Evolutionary conservation across 1,140 invertebrate species (phyloP), one percentile per base, ranked within the genome.

Genomic region (Bombyx mandarina): DNA sequence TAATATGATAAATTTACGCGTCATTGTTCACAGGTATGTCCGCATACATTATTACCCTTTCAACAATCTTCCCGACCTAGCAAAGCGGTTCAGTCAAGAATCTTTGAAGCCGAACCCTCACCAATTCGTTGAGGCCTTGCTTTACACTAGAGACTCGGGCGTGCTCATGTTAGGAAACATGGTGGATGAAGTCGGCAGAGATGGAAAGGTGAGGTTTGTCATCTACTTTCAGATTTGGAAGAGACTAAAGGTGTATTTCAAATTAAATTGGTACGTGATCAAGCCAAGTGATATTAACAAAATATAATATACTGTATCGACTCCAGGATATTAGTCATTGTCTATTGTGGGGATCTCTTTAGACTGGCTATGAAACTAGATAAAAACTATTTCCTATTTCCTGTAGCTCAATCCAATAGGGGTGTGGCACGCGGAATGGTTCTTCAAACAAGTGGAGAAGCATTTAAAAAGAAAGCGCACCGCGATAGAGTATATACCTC

Each of bases 371-470:
- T 18, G 12, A 18, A 18, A 18, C 12, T 18, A 18, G 12, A 18
- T 18, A 18, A 18, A 18, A 35, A 35, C 26, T 35, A 35, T 35
- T 35, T 35, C 26, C 26, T 35, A 35, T 35, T 35, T 35, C 26
- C 26, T 35, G 45, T 61, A 86, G 83, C 62, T 73, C 6, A 84
- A 96, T 71, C 72, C 85, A 7, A 94, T 96, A 60, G 93, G 94
- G 1, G 84, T 88, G 35, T 96, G 93, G 91, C 92, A 94, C 77
- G 94, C 95, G 62, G 93, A 94, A 6, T 96, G 95, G 95, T 96
- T 96, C 85, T 96, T 92, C 86, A 92, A 90, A 51, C 94, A 96
- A 79, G 94, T 95, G 0, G 88, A 93, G 61, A 81, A 72, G 7
- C 78, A 87, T 58, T 65, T 90, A 48, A 65, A 44, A 8, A 73